phyloP scores from a whole-genome alignment of 2,888 invertebrate genomes.

The Pandemis heparana region DNA sequence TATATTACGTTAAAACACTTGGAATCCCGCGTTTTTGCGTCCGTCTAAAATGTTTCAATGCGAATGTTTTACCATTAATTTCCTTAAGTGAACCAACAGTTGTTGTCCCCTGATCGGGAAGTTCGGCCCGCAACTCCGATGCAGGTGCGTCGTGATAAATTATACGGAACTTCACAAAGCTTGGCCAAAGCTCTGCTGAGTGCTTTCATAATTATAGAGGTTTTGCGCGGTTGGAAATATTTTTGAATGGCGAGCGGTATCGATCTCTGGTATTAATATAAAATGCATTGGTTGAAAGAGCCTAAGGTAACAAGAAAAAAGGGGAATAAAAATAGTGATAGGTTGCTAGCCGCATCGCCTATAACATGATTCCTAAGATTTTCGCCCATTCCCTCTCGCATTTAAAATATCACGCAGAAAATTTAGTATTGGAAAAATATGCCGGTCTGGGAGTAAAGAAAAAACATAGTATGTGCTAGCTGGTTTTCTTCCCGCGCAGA shows the following conservation, averaged over 20 bases:
- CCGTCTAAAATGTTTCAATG: neutral
- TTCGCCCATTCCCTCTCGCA: no score
- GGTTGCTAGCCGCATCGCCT: no score
- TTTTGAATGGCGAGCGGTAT: neutral
- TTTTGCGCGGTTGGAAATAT: neutral
- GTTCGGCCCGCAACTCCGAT: constrained; percentile 42
- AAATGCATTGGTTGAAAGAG: no score
- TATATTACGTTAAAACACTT: no score
- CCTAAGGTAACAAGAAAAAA: no score
- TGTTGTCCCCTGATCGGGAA: constrained; percentile 10
- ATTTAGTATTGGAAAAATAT: no score
- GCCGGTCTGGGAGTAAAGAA: no score
- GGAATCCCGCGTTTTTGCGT: neutral
- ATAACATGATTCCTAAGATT: no score
- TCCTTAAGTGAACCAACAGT: constrained; percentile 2
- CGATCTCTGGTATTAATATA: neutral
- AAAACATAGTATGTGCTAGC: no score
- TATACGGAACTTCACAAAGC: constrained; percentile 44
- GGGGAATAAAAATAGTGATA: no score
- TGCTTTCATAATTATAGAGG: constrained; percentile 23
- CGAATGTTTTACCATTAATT: neutral
- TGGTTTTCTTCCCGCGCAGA: no score
- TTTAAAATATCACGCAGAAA: no score
- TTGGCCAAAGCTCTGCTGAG: constrained; percentile 12
- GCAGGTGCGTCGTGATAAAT: constrained; percentile 56